phyloP scores from a whole-genome alignment of 2,113 vertebrate genomes.

The Sitta europaea region DNA sequence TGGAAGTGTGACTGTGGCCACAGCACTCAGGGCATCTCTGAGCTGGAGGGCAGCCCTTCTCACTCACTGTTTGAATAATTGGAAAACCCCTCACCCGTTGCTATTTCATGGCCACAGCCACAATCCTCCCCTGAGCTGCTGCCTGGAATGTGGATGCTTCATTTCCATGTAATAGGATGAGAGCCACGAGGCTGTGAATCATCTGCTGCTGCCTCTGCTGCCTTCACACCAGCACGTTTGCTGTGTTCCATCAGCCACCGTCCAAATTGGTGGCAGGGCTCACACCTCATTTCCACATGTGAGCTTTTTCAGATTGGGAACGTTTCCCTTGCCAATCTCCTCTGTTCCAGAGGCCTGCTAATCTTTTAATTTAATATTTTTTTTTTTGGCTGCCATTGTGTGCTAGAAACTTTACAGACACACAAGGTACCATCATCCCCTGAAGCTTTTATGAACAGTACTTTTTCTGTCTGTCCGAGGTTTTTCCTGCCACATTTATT shows the following conservation, averaged over 20 bases:
- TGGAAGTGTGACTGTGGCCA: not conserved
- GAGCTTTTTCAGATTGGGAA: not conserved
- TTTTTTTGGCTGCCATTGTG: not conserved
- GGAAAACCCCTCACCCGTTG: slow-evolving; percentile 42
- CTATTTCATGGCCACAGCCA: not conserved
- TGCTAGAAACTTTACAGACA: not conserved
- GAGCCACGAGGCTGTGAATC: slow-evolving; percentile 7
- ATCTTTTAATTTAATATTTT: not conserved
- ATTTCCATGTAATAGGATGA: slow-evolving; percentile 46
- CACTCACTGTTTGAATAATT: not conserved
- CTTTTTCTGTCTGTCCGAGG: not conserved
- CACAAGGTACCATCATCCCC: rapidly evolving
- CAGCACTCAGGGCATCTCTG: not conserved
- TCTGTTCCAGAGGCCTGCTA: not conserved
- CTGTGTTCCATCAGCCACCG: not conserved
- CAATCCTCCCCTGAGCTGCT: not conserved
- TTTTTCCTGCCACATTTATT: not conserved
- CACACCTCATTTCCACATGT: slow-evolving; percentile 1
- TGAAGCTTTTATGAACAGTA: not conserved
- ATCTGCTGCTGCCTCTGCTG: not conserved
- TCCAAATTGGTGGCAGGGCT: not conserved
- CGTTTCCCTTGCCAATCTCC: not conserved
- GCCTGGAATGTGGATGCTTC: not conserved
- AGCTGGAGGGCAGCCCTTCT: not conserved
- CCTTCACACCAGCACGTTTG: not conserved